Evolutionary conservation across 2,888 invertebrate genomes (phyloP), one percentile per base, ranked within the genome.

Genomic region (Cetonia aurata): DNA sequence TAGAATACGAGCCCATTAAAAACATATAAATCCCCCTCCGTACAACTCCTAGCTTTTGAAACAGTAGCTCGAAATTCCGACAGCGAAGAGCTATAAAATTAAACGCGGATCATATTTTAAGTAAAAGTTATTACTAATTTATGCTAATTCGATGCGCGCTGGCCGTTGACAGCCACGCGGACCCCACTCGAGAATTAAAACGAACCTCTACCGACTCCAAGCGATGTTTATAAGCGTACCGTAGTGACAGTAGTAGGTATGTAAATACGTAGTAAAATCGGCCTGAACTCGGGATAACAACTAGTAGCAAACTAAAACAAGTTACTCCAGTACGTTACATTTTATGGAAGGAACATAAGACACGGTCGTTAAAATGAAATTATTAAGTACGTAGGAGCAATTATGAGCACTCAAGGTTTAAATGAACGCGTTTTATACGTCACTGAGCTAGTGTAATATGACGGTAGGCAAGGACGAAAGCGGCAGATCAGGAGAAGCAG

Each of bases 61-160:
- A 46, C 62, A 19, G 50, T 48, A 62, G 48, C 48, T 25, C 4
- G 25, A 25, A 25, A 25, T 25, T 25, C 25, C 25, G 25, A 25
- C 33, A 50, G 33, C 46, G 48, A 56, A 50, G 46, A 48, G 37
- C 33, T 57, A 68, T 57, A 57, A 48, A 68, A 57, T 68, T 57
- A 68, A 68, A 48, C 46, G 50, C 46, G 57, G 68, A 59, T 48
- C 33, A 68, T 68, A 68, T 68, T 59, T 68, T 50, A 57, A 48
- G 33, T 55, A 67, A 67, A 56, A 67, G 68, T 50, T 57, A 68
- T 48, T 48, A 48, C 68, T 68, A 68, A 68, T 68, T 59, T 57
- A 68, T 68, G 68, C 37, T 57, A 68, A 68, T 68, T 25, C 48
- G 31, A 62, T 62, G 62, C 62, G 25, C 48, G 31, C 33, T 9